phyloP scores from a whole-genome alignment of 2,888 invertebrate genomes.

The Erpobdella octoculata region DNA sequence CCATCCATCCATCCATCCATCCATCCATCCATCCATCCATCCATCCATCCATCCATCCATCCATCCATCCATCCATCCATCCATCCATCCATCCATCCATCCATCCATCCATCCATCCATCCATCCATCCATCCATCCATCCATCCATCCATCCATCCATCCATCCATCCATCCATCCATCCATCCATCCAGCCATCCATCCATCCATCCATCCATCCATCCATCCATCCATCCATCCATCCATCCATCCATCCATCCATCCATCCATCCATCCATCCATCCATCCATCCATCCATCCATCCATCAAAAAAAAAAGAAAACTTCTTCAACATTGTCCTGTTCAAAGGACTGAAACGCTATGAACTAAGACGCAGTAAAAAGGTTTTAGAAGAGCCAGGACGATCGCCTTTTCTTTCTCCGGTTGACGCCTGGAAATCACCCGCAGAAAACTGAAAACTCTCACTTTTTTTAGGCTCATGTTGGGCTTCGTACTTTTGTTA shows the following conservation, averaged over 20 bases:
- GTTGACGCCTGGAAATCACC: too few species aligned
- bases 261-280: background rate
- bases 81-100: background rate
- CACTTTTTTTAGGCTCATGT: too few species aligned
- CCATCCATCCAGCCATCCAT: background rate
- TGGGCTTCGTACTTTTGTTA: too few species aligned
- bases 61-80: background rate
- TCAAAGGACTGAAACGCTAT: too few species aligned
- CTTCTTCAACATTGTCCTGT: too few species aligned
- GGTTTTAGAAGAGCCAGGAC: too few species aligned
- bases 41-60: background rate
- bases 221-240: conserved; percentile 8
- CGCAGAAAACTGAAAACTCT: too few species aligned
- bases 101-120: background rate
- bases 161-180: background rate
- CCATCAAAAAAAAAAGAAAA: too few species aligned
- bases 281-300: background rate
- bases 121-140: background rate
- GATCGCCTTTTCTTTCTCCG: too few species aligned
- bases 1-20: background rate
- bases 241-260: conserved; percentile 10
- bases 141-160: background rate
- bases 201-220: background rate
- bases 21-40: background rate
- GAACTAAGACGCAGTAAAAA: too few species aligned